phyloP scores from a whole-genome alignment of 2,797 vertebrate species.

The Helarctos malayanus region DNA sequence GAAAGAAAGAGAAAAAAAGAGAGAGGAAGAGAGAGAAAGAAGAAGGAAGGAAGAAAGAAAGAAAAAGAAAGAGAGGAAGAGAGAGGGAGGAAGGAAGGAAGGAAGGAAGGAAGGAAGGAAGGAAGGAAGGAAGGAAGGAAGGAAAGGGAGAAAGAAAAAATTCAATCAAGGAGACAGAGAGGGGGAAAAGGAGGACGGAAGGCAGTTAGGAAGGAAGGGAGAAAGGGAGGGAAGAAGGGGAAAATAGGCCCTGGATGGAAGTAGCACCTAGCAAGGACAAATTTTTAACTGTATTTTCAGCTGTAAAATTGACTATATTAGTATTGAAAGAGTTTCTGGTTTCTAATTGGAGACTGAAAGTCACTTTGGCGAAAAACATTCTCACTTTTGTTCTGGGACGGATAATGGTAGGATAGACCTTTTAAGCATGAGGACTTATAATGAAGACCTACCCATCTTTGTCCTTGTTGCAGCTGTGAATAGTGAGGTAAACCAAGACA shows the following conservation, averaged over 20 bases:
- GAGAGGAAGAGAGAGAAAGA: too few species aligned
- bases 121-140: not conserved
- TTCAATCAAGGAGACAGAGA: not conserved
- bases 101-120: too few species aligned
- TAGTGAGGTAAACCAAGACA: not conserved
- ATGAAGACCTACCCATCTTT: not conserved
- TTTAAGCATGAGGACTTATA: not conserved
- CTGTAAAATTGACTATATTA: not conserved
- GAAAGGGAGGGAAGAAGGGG: not conserved
- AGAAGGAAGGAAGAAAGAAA: too few species aligned
- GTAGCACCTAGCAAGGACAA: not conserved
- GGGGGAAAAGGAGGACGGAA: fast-evolving
- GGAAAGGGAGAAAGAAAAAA: fast-evolving
- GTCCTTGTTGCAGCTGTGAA: not conserved
- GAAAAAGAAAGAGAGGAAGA: fast-evolving
- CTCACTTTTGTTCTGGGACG: not conserved
- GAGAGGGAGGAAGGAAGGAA: too few species aligned
- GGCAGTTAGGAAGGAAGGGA: not conserved
- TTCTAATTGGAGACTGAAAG: not conserved
- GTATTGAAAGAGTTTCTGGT: not conserved
- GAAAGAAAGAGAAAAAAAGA: not conserved
- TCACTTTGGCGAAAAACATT: not conserved
- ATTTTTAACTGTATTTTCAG: not conserved
- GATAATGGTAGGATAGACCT: not conserved
- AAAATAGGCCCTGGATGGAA: not conserved